Conservation (phyloP, 1,140 invertebrate species). For the Macrocentrus cingulum region DNA sequence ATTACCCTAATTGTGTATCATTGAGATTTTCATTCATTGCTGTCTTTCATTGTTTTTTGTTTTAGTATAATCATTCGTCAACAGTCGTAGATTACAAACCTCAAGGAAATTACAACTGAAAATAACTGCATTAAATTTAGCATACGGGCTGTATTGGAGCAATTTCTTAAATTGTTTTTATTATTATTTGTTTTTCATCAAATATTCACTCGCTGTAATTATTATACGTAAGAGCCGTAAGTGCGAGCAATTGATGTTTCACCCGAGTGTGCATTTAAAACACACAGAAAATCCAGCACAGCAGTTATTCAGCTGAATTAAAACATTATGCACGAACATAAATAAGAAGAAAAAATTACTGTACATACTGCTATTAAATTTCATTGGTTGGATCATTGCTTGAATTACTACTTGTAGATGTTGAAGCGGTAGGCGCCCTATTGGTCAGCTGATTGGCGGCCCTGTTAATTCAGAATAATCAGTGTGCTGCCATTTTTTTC, state of each 20-base stretch:
- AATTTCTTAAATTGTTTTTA: too few relatives aligned
- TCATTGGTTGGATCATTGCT: conserved; percentile 46
- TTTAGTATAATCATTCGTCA: too few relatives aligned
- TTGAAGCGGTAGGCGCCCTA: conserved; percentile 47
- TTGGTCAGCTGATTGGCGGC: conserved; percentile 49
- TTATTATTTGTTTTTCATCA: not conserved
- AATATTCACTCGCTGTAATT: not conserved
- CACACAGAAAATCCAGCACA: not conserved
- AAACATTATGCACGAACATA: conserved; percentile 7
- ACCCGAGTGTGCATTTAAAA: not conserved
- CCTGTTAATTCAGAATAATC: conserved; percentile 33
- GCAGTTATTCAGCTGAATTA: not conserved
- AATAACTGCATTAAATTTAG: too few relatives aligned
- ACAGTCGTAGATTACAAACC: too few relatives aligned
- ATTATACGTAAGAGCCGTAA: not conserved
- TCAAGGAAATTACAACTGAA: too few relatives aligned
- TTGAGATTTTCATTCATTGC: too few relatives aligned
- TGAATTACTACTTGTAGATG: conserved; percentile 41
- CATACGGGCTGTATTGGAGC: too few relatives aligned
- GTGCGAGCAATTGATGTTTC: not conserved
- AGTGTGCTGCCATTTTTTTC: conserved; percentile 3
- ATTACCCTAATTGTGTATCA: too few relatives aligned
- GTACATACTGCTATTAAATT: conserved; percentile 28
- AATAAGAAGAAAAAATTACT: conserved; percentile 15
- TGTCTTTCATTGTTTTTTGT: too few relatives aligned